These are phyloP conservation scores for Grus americana DNA, from an alignment of 2,113 vertebrate species.

Conservation along the genomic window DNA sequence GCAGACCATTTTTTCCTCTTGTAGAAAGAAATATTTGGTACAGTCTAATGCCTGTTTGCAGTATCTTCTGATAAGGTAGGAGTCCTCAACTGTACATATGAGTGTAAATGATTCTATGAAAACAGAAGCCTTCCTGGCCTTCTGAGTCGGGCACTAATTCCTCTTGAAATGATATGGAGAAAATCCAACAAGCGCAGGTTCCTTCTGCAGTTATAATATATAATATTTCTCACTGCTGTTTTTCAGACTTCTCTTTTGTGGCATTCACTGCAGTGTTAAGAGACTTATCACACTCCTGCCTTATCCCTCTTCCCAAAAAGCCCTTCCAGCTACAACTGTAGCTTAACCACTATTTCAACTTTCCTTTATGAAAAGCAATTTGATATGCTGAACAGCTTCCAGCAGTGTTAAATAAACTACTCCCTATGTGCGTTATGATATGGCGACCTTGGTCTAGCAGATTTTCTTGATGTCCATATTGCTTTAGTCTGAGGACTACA, in stretches of 20 bases:
- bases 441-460: not conserved
- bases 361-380: not conserved
- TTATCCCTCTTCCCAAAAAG: not conserved
- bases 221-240: not conserved
- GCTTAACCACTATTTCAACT: not conserved
- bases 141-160: not conserved
- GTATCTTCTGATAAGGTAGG: not conserved
- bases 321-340: not conserved
- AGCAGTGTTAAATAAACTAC: not conserved
- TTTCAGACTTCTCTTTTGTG: not conserved
- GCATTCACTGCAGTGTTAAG: not conserved
- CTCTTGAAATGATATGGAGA: not conserved
- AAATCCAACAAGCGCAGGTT: not conserved
- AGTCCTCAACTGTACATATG: not conserved
- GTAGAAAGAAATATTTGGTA: not conserved
- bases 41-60: not conserved
- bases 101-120: not conserved
- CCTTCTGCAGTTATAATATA: not conserved
- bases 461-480: not conserved
- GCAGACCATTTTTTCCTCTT: not conserved
- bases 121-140: not conserved
- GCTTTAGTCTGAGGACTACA: not conserved
- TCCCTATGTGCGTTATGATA: not conserved
- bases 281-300: not conserved
- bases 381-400: not conserved